A percentile compares a stretch with the other conserved stretches of the same genome.
Conservation (phyloP, 1,140 invertebrate genomes). For the Drepana arcuata region DNA sequence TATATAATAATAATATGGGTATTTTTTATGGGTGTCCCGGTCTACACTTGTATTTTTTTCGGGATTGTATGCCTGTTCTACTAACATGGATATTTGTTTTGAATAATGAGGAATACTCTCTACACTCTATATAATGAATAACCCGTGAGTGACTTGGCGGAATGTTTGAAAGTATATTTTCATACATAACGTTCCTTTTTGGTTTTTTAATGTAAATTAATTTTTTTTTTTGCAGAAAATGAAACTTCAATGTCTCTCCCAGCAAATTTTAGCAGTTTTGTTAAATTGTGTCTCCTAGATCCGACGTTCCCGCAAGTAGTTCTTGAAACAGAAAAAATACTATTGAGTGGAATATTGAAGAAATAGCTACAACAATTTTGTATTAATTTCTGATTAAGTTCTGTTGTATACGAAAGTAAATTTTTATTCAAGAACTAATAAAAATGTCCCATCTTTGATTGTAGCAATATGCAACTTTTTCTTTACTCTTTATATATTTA, state of each 20-base stretch:
- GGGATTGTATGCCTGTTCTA: too few relatives aligned
- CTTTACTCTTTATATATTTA: not conserved
- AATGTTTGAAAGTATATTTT: too few relatives aligned
- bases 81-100: too few relatives aligned
- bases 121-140: too few relatives aligned
- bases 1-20: too few relatives aligned
- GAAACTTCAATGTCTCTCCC: slow-evolving; percentile 17
- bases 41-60: too few relatives aligned
- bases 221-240: slow-evolving; percentile 22
- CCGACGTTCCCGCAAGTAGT: slow-evolving; percentile 49
- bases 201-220: too few relatives aligned
- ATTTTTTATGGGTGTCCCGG: too few relatives aligned
- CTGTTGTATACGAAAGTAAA: not conserved
- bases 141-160: too few relatives aligned
- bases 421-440: slow-evolving; percentile 1
- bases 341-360: slow-evolving; percentile 19
- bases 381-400: not conserved
- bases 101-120: too few relatives aligned
- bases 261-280: slow-evolving; percentile 32
- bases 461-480: not conserved
- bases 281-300: slow-evolving; percentile 55
- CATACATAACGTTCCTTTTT: too few relatives aligned
- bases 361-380: slow-evolving; percentile 1
- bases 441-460: not conserved
- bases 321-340: slow-evolving; percentile 35